These are phyloP conservation scores for Nettapus auritus DNA, from an alignment of 2,113 vertebrate species.

Conservation along the genomic window DNA sequence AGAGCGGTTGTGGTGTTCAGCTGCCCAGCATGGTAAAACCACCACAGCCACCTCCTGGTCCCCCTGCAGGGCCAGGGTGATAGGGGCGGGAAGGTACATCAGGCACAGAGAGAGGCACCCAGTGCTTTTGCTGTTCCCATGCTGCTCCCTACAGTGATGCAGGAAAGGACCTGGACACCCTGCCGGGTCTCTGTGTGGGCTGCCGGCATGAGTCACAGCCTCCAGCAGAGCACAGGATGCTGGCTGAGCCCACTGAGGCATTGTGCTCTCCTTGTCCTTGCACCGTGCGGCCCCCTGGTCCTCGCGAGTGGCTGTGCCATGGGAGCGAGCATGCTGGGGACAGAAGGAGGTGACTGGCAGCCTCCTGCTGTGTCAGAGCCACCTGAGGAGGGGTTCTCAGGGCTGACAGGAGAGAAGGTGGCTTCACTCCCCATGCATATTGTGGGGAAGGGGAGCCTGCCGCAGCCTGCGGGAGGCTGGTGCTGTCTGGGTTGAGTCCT, in stretches of 20 bases:
- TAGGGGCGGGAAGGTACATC: accelerated
- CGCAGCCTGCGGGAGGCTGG: too few species aligned
- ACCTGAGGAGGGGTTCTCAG: not conserved
- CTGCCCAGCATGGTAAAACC: too few species aligned
- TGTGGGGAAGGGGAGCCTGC: too few species aligned
- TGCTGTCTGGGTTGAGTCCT: too few species aligned
- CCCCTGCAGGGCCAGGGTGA: not conserved
- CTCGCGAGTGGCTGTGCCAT: accelerated
- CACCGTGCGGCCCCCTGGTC: accelerated
- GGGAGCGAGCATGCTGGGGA: accelerated
- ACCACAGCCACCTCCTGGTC: not conserved
- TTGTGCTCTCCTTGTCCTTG: not conserved
- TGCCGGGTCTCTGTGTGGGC: not conserved
- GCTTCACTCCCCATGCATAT: accelerated
- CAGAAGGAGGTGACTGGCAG: conserved; percentile 22
- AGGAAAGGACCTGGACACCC: not conserved
- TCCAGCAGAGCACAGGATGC: not conserved
- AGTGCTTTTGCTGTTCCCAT: not conserved
- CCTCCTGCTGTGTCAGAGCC: not conserved
- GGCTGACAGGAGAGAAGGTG: not conserved
- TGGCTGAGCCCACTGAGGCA: accelerated
- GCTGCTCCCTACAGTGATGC: accelerated
- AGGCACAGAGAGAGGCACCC: not conserved
- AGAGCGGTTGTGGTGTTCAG: too few species aligned
- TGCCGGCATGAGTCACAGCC: conserved; percentile 37